Evolutionary conservation across 2,888 invertebrate species (phyloP), one percentile per base, ranked within the genome.

Genomic region (Trissolcus brochymenae): DNA sequence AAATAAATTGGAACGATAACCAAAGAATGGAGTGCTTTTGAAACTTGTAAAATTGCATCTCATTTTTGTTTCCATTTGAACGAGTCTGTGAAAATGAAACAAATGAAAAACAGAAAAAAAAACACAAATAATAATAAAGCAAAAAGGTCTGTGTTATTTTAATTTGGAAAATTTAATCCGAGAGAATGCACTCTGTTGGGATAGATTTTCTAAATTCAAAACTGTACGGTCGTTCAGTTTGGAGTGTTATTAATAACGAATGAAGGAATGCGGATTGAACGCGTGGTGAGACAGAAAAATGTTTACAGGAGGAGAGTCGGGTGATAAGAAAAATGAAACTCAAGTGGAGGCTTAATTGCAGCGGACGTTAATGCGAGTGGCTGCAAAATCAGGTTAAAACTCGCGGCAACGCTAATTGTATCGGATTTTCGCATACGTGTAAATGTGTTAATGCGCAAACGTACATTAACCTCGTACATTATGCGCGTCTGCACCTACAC

Each of bases 331-430:
- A 71, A 61, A 62, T 16, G 56, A 57, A 65, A 70, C 49, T 70
- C 56, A 70, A 71, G 64, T 53, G 59, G 17, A 74, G 71, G 64
- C 70, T 78, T 81, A 81, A 83, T 82, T 80, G 71, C 70, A 66
- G 35, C 51, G 76, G 76, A 81, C 81, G 67, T 82, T 81, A 80
- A 82, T 80, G 80, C 79, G 80, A 66, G 64, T 66, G 76, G 73
- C 64, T 65, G 59, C 76, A 79, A 82, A 82, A 82, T 81, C 78
- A 80, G 67, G 76, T 82, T 82, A 81, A 83, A 82, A 82, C 80
- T 81, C 73, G 68, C 65, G 73, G 77, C 57, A 76, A 79, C 79
- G 77, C 76, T 83, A 82, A 83, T 82, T 80, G 80, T 77, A 80
- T 81, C 65, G 79, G 81, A 82, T 81, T 82, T 80, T 79, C 80